A percentile compares a stretch with the other conserved stretches of the same genome.
These are phyloP conservation scores for Stenoptilia bipunctidactyla DNA, from an alignment of 2,888 invertebrate genomes.

Conservation along the genomic window DNA sequence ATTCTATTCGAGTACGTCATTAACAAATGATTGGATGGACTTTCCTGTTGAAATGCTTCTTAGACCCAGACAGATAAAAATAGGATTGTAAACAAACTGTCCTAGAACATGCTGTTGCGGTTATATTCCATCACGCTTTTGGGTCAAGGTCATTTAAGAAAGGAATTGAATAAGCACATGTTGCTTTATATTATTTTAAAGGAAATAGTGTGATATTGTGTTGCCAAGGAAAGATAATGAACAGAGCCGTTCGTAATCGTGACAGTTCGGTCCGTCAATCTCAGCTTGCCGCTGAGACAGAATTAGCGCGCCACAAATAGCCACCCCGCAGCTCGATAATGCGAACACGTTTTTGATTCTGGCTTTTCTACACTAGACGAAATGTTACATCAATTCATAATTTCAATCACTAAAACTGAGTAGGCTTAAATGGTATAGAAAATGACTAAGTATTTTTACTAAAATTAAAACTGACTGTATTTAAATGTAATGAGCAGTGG, in stretches of 20 bases:
- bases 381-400: constrained; percentile 15
- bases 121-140: constrained; percentile 34
- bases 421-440: too few relatives aligned
- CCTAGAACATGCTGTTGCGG: constrained; percentile 13
- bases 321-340: constrained; percentile 62
- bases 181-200: too few relatives aligned
- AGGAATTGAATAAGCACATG: background rate
- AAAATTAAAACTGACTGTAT: too few relatives aligned
- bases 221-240: constrained; percentile 37
- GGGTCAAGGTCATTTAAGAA: constrained; percentile 57
- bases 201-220: constrained; percentile 11
- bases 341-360: constrained; percentile 63
- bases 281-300: constrained; percentile 58
- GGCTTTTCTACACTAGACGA: constrained; percentile 29
- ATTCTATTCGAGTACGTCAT: constrained; percentile 9
- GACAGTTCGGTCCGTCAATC: constrained; percentile 69
- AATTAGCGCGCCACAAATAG: constrained; percentile 64
- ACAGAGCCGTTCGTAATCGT: constrained; percentile 44
- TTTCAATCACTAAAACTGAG: too few relatives aligned
- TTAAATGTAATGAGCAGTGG: too few relatives aligned
- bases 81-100: constrained; percentile 8
- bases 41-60: constrained; percentile 2
- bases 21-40: too few relatives aligned
- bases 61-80: constrained; percentile 18
- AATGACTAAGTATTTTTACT: too few relatives aligned